Base-by-base conservation (phyloP, 2,888 invertebrate species). In the Axea sp. region DNA sequence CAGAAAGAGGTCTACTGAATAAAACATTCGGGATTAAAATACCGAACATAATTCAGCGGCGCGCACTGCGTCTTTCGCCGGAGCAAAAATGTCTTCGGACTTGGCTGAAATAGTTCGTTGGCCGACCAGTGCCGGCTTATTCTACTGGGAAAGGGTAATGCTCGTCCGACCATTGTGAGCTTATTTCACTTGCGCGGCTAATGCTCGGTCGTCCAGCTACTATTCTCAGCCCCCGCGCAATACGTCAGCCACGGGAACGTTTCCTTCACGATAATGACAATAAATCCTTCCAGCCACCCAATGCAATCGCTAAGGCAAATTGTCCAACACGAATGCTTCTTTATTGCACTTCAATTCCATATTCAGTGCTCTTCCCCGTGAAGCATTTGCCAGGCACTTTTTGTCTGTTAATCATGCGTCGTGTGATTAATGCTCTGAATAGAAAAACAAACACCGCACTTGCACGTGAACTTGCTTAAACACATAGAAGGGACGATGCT, bases 11-110 rank as follows among this genome's bases (percentile, higher is more conserved):
- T 14, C 60, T 73, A 60, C 67, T 73, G 73, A 65, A 73, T 73
- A 60, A 73, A 73, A 73, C 73, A 73, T 73, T 65, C 28, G 19
- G 39, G 65, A 72, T 72, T 72, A 72, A 72, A 72, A 72, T 72
- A 51, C 49, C 57, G 64, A 49, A 64, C 71, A 71, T 71, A 71
- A 71, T 71, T 71, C 62, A 64, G 31, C 39, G 33, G 35, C 53
- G 53, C 30, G 41, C 45, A 65, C 51, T 55, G 53, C 59, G 53
- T 73, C 64, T 65, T 73, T 60, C 9, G 41, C 35, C 53, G 39
- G 31, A 51, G 60, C 60, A 73, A 60, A 65, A 65, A 65, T 73
- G 60, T 73, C 72, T 72, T 65, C 59, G 64, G 41, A 59, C 41
- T 55, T 28, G 4, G 45, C 12, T 47, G 47, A 43, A 71, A 60